Percentiles rank a stretch among this genome's conserved stretches.
phyloP scores from a whole-genome alignment of 2,797 vertebrate species.

The Lophotriccus pileatus region DNA sequence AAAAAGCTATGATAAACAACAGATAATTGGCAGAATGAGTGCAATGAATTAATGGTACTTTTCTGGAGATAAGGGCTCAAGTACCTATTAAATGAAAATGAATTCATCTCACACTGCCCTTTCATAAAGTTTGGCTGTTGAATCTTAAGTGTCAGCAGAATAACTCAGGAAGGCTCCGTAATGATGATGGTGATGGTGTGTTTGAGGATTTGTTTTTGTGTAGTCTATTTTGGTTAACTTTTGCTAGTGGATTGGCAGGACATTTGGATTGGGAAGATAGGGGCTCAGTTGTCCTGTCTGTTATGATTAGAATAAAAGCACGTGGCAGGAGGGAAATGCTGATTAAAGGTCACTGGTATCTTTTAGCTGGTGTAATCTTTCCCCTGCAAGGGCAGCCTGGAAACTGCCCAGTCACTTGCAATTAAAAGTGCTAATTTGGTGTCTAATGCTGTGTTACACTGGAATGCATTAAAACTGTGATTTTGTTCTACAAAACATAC shows the following conservation, averaged over 20 bases:
- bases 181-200: neutral
- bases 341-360: neutral
- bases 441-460: neutral
- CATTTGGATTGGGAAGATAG: neutral
- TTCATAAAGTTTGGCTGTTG: neutral
- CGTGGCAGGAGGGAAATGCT: neutral
- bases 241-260: neutral
- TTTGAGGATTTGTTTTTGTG: neutral
- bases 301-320: neutral
- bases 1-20: neutral
- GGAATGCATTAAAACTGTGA: neutral
- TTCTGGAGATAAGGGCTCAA: neutral
- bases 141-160: neutral
- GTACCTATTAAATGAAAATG: neutral
- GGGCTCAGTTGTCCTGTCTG: neutral
- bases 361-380: neutral
- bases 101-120: neutral
- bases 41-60: neutral
- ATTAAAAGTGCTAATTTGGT: slow-evolving; percentile 25
- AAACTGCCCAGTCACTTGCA: neutral
- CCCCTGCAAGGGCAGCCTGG: neutral
- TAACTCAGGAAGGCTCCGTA: neutral
- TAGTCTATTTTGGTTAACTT: neutral
- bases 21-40: neutral
- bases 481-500: neutral